phyloP scores from a whole-genome alignment of 2,113 vertebrate genomes.

The Egretta garzetta region DNA sequence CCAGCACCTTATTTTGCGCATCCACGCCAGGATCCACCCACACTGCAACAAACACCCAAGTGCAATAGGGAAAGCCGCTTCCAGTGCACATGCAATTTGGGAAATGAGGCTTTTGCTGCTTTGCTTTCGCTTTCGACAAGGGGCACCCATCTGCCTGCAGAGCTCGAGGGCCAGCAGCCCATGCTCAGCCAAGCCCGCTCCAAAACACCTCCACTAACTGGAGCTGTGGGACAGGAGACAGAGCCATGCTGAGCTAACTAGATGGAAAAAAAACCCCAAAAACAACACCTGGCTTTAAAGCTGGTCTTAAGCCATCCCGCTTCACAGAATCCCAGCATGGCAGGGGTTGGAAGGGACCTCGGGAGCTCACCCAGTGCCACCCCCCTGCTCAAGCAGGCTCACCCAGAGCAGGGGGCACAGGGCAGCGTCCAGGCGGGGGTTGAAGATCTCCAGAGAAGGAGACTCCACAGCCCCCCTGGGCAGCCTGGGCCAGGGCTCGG shows the following conservation, averaged over 20 bases:
- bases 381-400: too few species aligned
- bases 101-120: neutral
- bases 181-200: accelerated
- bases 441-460: too few species aligned
- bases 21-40: neutral
- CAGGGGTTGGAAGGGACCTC: too few species aligned
- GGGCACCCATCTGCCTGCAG: neutral
- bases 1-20: too few species aligned
- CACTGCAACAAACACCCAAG: neutral
- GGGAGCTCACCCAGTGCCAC: too few species aligned
- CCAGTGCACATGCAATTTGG: accelerated
- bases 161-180: neutral
- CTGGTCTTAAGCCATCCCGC: neutral
- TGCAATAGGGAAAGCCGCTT: neutral
- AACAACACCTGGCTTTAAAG: too few species aligned
- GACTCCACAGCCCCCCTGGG: too few species aligned
- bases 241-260: accelerated
- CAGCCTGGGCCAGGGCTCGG: too few species aligned
- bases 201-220: neutral
- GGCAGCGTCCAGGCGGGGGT: too few species aligned
- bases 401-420: too few species aligned
- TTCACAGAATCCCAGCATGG: too few species aligned
- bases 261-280: accelerated
- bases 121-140: neutral
- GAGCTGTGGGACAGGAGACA: neutral